These are phyloP conservation scores for Caenorhabditis doughertyi DNA, from an alignment of 2,888 invertebrate genomes.

Conservation along the genomic window DNA sequence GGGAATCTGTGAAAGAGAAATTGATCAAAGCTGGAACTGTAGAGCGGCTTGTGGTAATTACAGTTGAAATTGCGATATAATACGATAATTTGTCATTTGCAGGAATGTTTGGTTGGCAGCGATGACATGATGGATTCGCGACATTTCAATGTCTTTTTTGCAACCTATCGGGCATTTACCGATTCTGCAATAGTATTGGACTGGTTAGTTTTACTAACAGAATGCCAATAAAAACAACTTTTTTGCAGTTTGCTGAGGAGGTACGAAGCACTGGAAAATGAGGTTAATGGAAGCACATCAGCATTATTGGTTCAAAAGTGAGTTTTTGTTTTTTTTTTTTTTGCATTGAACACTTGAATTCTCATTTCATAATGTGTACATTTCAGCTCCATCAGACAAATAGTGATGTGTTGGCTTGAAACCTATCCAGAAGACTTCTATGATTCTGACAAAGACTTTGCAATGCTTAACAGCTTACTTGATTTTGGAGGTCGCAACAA, in stretches of 20 bases:
- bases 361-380: neutral
- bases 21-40: conserved; percentile 97
- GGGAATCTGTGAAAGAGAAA: conserved; percentile 97
- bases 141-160: conserved; percentile 97
- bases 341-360: neutral
- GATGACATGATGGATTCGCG: conserved; percentile 98
- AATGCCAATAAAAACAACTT: neutral
- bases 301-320: conserved; percentile 74
- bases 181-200: conserved; percentile 84
- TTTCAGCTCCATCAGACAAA: conserved; percentile 83
- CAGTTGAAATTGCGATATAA: neutral
- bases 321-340: conserved; percentile 1
- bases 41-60: conserved; percentile 89
- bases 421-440: conserved; percentile 96
- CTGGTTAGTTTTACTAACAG: conserved; percentile 54
- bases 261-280: conserved; percentile 73
- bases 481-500: conserved; percentile 86
- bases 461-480: conserved; percentile 90
- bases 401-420: conserved; percentile 96
- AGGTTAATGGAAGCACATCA: conserved; percentile 74
- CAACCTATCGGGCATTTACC: conserved; percentile 94
- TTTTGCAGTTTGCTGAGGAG: conserved; percentile 66
- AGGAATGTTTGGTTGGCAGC: conserved; percentile 83
- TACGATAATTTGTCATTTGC: conserved; percentile 32
- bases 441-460: conserved; percentile 87